Evolutionary conservation across 2,797 vertebrate genomes (phyloP).

Genomic region (Rhadinocentrus ornatus): DNA sequence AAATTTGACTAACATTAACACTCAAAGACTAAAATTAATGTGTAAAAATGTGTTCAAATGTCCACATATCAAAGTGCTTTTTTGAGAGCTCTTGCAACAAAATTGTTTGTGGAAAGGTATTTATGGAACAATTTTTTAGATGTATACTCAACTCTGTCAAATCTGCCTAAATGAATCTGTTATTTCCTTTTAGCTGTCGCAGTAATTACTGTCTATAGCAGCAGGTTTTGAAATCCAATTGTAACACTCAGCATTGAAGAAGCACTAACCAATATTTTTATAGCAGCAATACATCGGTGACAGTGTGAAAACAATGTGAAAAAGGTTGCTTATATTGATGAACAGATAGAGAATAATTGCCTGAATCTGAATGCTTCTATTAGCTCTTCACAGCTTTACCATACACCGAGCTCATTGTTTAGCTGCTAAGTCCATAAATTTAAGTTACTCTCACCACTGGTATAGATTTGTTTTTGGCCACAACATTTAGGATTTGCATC

Average conservation of each 20-base stretch:
- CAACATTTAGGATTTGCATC: neutral
- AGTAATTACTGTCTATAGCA: neutral
- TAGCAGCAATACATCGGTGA: constrained; percentile 7
- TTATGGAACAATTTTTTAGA: constrained; percentile 3
- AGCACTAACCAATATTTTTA: constrained; percentile 11
- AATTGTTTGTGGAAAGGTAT: neutral
- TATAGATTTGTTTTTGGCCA: neutral
- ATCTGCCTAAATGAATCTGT: neutral
- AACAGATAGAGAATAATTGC: constrained; percentile 1
- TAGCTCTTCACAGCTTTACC: neutral
- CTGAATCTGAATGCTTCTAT: neutral
- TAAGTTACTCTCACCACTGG: neutral
- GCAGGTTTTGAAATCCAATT: neutral
- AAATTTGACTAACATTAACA: neutral
- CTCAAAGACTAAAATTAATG: neutral
- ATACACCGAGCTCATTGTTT: neutral
- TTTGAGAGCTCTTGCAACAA: neutral
- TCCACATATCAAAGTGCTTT: neutral
- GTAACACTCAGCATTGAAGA: constrained; percentile 10
- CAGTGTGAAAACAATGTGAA: constrained; percentile 1
- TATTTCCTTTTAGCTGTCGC: neutral
- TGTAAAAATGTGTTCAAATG: neutral
- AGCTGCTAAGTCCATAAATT: neutral
- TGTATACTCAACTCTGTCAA: neutral
- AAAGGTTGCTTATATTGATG: neutral